phyloP scores from a whole-genome alignment of 2,113 vertebrate species.

The Misgurnus anguillicaudatus region DNA sequence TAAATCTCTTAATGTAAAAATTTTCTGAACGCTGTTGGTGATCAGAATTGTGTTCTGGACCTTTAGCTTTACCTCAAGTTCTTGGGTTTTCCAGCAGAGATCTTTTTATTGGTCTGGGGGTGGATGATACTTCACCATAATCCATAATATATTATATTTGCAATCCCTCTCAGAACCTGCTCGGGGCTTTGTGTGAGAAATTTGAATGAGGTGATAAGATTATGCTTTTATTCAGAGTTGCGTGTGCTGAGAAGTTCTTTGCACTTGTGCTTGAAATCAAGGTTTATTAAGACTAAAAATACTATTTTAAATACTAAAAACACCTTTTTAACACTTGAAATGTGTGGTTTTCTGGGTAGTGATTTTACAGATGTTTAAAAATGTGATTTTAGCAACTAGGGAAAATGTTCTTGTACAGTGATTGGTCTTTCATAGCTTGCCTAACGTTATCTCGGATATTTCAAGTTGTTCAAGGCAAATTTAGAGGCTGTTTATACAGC shows the following conservation, averaged over 20 bases:
- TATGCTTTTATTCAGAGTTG: not conserved
- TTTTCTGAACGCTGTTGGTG: not conserved
- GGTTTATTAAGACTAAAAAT: not conserved
- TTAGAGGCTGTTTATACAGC: too few species aligned
- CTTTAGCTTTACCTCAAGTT: not conserved
- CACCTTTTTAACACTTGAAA: conserved; percentile 4
- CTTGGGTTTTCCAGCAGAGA: conserved; percentile 4
- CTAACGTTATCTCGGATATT: too few species aligned
- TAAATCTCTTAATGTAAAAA: not conserved
- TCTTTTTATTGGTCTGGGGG: conserved; percentile 33
- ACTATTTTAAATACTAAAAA: not conserved
- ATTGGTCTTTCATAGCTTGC: too few species aligned
- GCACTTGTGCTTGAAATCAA: not conserved
- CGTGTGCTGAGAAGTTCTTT: not conserved
- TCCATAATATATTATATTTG: conserved; percentile 35
- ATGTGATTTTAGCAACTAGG: not conserved
- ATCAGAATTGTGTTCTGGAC: not conserved
- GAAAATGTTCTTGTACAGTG: too few species aligned
- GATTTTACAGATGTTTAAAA: not conserved
- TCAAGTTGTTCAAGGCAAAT: too few species aligned
- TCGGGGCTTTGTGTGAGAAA: conserved; percentile 8
- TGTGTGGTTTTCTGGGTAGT: not conserved
- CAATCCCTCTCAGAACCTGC: conserved; percentile 16
- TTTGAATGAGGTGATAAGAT: conserved; percentile 31
- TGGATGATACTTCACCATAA: conserved; percentile 29